Base-by-base conservation (phyloP, 2,888 invertebrate genomes). In the Tiliacea aurago region DNA sequence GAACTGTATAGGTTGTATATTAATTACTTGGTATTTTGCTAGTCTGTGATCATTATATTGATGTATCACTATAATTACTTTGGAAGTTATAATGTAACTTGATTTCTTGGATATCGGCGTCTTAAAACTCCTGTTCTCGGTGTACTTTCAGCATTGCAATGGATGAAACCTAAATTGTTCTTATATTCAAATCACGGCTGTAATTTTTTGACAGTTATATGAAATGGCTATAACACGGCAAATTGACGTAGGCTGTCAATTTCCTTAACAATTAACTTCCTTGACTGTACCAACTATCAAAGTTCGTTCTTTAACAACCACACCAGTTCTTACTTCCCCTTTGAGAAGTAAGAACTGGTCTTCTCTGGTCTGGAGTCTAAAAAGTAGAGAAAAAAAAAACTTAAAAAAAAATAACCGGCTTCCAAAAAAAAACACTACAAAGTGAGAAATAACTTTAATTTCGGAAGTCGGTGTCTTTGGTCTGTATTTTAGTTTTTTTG, bases 1-100 rank as follows among this genome's bases (percentile, higher is more conserved):
- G 61, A 78, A 53, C 70, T 75, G 28, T n/a, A 58, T 78, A 47
- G 70, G 71, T 81, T 73, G 55, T 66, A 18, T 78, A 69, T n/a
- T 58, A 55, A 78, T 55, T 62, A 55, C 47, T 78, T 59, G 13
- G 13, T 70, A 61, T 75, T 78, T 76, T 70, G 61, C 20, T 41
- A 61, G 15, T 23, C 45, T 70, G 15, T 59, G 33, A 74, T 49
- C 45, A 28, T 28, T 13, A 18, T 28, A 45, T 45, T 45, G n/a
- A 55, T 11, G 28, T 13, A 18, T 33, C 3, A n/a, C 3, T 69
- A 9, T 28, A 20, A 37, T 37, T 13, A 23, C 18, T 43, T 62
- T 45, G 1, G 15, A 20, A 51, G 9, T 23, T 11, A 43, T 43
- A 41, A 10, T 51, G n/a, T n/a, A 4, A 51, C 51, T 51, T 11